Evolutionary conservation across 2,113 vertebrate genomes (phyloP), one percentile per base, ranked within the genome.

Genomic region (Aptenodytes patagonicus): DNA sequence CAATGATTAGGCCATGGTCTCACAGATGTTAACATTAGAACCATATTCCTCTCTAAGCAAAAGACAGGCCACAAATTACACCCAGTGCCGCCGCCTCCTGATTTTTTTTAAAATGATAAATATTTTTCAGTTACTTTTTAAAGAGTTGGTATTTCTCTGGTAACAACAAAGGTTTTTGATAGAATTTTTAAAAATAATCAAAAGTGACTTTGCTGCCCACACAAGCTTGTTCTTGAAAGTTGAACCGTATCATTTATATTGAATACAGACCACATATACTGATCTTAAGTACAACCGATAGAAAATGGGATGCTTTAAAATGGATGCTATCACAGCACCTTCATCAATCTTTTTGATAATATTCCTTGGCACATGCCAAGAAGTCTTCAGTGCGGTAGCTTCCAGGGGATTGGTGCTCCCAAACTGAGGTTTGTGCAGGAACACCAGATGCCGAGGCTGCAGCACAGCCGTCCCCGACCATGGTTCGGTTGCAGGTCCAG

Each of bases 1-100:
- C 86, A 86, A 3, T 96, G 94, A 97, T 97, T 97, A 97, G 90
- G 55, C 93, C 65, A 13, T 58, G 79, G 95, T 96, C 92, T 96
- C 64, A 64, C 79, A 97, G 94, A 97, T 94, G 83, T 97, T 97
- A 94, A 78, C 32, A 36, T 93, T 92, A 84, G 87, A 97, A 71
- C 75, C 38, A 40, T 73, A 77, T 84, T 95, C 60, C 46, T 96
- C 62, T 51, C 25, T 75, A 78, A 93, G 51, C 92, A 68, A 94
- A 95, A 78, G 46, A 42, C 66, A 69, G 6, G 49, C 73, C 73
- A 40, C 84, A 83, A 87, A 82, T 87, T 96, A 38, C 38, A 46
- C 25, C n/a, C 20, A 22, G n/a, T 79, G 32, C 18, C 36, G 47
- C 6, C 52, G 85, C 34, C 31, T 82, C 75, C 44, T 82, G 66